Evolutionary conservation across 2,888 invertebrate species (phyloP), one percentile per base, ranked within the genome.

Genomic region (Spodoptera exigua): DNA sequence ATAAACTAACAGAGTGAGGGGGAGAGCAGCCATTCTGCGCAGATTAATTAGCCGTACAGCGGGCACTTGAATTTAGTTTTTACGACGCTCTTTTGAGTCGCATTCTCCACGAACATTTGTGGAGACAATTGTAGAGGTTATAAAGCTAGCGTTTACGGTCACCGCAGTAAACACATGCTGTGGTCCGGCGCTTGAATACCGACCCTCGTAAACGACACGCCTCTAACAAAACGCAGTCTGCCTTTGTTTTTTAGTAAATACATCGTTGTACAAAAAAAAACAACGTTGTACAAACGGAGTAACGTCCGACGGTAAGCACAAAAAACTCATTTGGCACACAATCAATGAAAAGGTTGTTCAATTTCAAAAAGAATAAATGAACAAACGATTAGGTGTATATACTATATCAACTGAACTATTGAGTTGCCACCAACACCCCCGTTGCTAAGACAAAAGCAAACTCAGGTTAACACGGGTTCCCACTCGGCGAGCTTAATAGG

Each of bases 141-240:
- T 89, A 89, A 90, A 90, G 78, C 78, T 67, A 61, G 67, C 80
- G 84, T 86, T 89, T 85, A 89, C 78, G 82, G 82, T 57, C 67
- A 47, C 66, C 63, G 80, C 85, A 83, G 81, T 89, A 87, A 89
- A 88, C 88, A 85, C 84, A 82, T 85, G 84, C 84, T 85, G 84
- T 79, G 83, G 86, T 79, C 80, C 67, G 62, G 47, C 53, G 76
- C 73, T 81, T 71, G 68, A 79, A 80, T 82, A 82, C 77, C 78
- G 67, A 72, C 78, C 81, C 83, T 89, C 90, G 81, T 90, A 89
- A 90, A 90, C 78, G 84, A 67, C 86, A 86, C 80, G 76, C 78
- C 75, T 71, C 68, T 70, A 62, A 54, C 58, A 70, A 70, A 61
- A 60, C 57, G 65, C 76, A 72, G 69, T 36, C 64, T 32, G n/a